Base-by-base conservation (phyloP, 2,888 invertebrate species). In the Drosophila nigritarsus region DNA sequence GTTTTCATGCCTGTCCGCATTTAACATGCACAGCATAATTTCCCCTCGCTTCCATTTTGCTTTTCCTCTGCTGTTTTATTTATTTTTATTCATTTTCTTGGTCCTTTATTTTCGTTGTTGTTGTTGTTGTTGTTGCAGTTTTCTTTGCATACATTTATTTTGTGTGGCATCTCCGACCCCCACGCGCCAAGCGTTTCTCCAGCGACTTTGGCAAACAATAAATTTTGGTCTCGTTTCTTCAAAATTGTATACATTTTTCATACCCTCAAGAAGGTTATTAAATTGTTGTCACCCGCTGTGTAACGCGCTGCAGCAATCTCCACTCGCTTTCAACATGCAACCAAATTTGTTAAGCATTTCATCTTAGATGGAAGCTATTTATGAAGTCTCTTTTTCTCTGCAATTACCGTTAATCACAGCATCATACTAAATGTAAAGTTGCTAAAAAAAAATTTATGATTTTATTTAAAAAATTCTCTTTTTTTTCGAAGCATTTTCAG, bases 1-100 rank as follows among this genome's bases (percentile, higher is more conserved):
- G 56, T 79, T 79, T 78, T 75, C 69, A 69, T 76, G 79, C 75
- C 70, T 73, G 66, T 69, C 69, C 77, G 81, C 77, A 83, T 82
- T 87, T 83, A 82, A 76, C 89, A 87, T 89, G 88, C 77, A 87
- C 71, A 83, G 79, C 89, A 89, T 87, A 86, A 84, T 81, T 83
- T 83, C 55, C 72, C 48, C 49, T 61, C 42, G 45, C 36, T 29
- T 18, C 29, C 45, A 30, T 40, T 8, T 50, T 60, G 42, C 62
- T 56, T 68, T 48, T 51, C 49, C 34, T 29, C 24, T 13, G 13
- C 18, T 29, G 18, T 55, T 13, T 27, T n/a, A 8, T 13, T 1
- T 38, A n/a, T 29, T 27, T n/a, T n/a, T 20, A 13, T 51, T 55
- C 15, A 34, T 24, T 48, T 51, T 18, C 11, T 42, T 20, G 11